A percentile compares a stretch with the other conserved stretches of the same genome.
phyloP scores from a whole-genome alignment of 2,113 vertebrate genomes.

The Okapia johnstoni region DNA sequence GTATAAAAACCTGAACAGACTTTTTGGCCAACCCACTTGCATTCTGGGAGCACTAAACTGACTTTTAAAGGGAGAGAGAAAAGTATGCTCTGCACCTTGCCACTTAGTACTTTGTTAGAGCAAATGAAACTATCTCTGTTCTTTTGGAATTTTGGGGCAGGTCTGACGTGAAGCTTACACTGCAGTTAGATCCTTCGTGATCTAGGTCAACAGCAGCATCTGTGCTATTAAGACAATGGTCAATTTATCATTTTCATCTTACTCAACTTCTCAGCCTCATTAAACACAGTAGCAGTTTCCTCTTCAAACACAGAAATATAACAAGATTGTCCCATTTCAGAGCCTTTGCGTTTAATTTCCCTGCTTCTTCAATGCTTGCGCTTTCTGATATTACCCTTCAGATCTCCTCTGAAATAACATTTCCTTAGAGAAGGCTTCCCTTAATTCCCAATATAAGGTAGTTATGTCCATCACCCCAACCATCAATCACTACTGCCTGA shows the following conservation, averaged over 20 bases:
- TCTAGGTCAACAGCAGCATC: background rate
- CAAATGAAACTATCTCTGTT: background rate
- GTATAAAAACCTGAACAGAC: background rate
- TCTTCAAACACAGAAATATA: background rate
- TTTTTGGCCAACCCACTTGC: background rate
- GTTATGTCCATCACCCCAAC: background rate
- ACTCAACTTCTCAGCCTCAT: background rate
- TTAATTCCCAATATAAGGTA: background rate
- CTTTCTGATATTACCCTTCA: background rate
- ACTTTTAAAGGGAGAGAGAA: background rate
- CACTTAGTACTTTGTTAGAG: background rate
- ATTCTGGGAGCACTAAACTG: background rate
- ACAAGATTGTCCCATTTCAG: background rate
- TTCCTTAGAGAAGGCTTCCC: background rate
- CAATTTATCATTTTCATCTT: background rate
- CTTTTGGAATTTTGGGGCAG: background rate
- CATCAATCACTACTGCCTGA: background rate
- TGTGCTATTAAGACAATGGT: background rate
- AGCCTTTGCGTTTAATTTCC: background rate
- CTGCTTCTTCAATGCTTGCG: background rate
- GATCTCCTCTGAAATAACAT: background rate
- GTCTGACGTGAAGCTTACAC: background rate
- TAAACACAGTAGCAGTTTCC: background rate
- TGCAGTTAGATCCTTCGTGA: no score
- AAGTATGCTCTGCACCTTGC: background rate